A percentile compares a stretch with the other conserved stretches of the same genome.
Evolutionary conservation across 2,113 vertebrate genomes (phyloP).

Genomic region (Chaetodon trifascialis): DNA sequence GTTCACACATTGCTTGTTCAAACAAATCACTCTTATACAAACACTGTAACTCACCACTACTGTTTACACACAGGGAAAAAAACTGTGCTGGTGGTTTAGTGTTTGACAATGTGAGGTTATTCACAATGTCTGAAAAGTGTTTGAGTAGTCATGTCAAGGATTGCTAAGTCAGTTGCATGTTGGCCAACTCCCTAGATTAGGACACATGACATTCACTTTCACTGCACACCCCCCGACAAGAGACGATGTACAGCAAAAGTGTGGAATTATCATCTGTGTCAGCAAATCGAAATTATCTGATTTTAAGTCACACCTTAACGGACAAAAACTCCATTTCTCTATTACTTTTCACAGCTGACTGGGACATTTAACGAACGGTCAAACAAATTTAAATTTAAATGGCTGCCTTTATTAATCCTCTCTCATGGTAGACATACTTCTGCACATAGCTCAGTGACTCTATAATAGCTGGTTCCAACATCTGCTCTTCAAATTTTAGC

Average conservation of each 20-base stretch:
- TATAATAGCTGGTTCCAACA: constrained; percentile 67
- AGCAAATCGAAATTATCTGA: not conserved
- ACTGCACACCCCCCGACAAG: not conserved
- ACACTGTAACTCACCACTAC: constrained; percentile 48
- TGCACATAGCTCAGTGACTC: constrained; percentile 60
- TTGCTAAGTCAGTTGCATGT: not conserved
- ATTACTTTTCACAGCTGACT: not conserved
- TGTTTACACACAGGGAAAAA: constrained; percentile 34
- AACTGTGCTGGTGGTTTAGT: constrained; percentile 9
- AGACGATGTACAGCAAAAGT: not conserved
- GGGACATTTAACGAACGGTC: not conserved
- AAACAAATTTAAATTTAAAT: constrained; percentile 14
- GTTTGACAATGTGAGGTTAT: constrained; percentile 47
- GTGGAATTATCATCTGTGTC: not conserved
- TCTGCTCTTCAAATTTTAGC: constrained; percentile 72
- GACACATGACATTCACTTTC: not conserved
- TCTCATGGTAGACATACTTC: constrained; percentile 46
- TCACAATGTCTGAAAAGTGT: constrained; percentile 19
- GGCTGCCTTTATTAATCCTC: constrained; percentile 36
- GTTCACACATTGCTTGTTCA: constrained; percentile 27
- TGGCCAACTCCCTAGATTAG: not conserved
- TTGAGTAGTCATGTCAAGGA: not conserved
- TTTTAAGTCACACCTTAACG: not conserved
- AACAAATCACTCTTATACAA: constrained; percentile 62
- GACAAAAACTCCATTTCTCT: not conserved